Evolutionary conservation across 1,140 invertebrate genomes (phyloP), one percentile per base, ranked within the genome.

Genomic region (Apis florea): DNA sequence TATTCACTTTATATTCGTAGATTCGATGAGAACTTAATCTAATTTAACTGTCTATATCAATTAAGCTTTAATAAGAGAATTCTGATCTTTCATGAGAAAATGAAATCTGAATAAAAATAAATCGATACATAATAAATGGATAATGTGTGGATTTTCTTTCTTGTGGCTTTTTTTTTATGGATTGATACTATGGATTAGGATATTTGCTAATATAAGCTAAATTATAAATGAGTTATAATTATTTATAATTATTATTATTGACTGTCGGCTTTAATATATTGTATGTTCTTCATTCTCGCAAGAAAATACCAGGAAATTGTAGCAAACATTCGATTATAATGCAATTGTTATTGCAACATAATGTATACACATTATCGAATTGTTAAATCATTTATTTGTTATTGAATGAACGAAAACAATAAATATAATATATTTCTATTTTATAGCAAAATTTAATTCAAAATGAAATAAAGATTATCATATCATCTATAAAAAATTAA

Each of bases 31-130:
- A 49, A 49, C 31, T 40, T 40, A 40, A 40, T 40, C 2, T 40
- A 40, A 40, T 4, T 53, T 31, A 64, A 77, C 19, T 26, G 47
- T 67, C 40, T 53, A 21, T 64, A 31, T 77, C 56, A 77, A 75
- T 75, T 75, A 75, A 75, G 59, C 24, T 13, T 49, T 49, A 63
- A 75, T 24, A 24, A 12, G 56, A 9, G 71, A 61, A 49, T 73
- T 31, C 51, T 26, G 31, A 15, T 3, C 51, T 17, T 6, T 31
- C 17, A 19, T 31, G 40, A n/a, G 19, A 56, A 47, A 59, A 73
- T 49, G 31, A 24, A 40, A 72, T 69, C 15, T 12, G n/a, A 31
- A 70, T 31, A 17, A 4, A 72, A 73, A 59, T 59, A 9, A 11
- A 56, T 51, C 49, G 24, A 70, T 21, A 53, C 0, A 40, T 5